phyloP scores from a whole-genome alignment of 2,888 invertebrate species.

The Chironomus tentans region DNA sequence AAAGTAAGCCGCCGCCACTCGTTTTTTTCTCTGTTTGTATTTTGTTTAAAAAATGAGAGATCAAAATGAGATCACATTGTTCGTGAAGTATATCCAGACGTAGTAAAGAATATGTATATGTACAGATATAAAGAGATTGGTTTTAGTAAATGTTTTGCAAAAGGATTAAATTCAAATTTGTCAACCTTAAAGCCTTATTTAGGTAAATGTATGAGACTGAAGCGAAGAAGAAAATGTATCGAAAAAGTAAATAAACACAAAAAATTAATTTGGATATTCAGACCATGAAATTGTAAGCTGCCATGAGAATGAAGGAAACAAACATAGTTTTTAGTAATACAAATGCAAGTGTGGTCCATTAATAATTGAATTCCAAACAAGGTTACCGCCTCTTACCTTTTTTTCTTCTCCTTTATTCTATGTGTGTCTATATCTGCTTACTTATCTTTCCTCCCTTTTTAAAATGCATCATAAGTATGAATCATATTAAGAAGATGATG shows the following conservation, averaged over 20 bases:
- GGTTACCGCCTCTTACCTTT: slow-evolving; percentile 12
- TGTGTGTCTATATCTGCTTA: not conserved
- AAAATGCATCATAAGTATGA: too few relatives aligned
- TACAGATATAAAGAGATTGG: too few relatives aligned
- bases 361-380: slow-evolving; percentile 19
- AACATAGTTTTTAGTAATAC: not conserved
- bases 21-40: not conserved
- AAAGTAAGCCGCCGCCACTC: slow-evolving; percentile 19
- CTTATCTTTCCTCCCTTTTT: too few relatives aligned
- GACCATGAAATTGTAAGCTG: not conserved
- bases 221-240: not conserved
- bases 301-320: not conserved
- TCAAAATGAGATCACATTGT: not conserved
- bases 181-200: not conserved
- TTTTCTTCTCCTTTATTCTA: not conserved
- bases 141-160: not conserved
- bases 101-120: not conserved
- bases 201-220: not conserved
- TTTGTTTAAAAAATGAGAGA: not conserved
- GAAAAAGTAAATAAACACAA: too few relatives aligned
- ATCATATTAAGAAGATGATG: not conserved
- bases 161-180: slow-evolving; percentile 26
- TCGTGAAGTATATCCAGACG: not conserved
- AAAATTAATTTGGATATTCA: not conserved
- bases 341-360: slow-evolving; percentile 25